These are phyloP conservation scores for Taenioides sp. DNA, from an alignment of 2,797 vertebrate species.

Conservation along the genomic window DNA sequence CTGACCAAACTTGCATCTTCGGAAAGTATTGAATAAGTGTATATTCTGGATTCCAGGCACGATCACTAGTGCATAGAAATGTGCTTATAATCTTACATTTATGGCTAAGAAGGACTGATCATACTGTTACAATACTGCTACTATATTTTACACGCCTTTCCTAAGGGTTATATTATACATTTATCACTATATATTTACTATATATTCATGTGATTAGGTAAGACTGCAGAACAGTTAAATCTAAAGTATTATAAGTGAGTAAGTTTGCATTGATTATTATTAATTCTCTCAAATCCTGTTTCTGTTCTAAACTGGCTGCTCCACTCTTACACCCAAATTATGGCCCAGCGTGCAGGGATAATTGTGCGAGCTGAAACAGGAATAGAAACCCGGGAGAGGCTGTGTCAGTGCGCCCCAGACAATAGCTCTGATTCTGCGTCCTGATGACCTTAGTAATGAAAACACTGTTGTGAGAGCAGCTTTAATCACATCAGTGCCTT, in stretches of 20 bases:
- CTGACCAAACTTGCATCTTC: too few relatives aligned
- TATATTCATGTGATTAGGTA: background rate
- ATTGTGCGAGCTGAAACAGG: conserved; percentile 43
- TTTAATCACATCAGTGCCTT: conserved; percentile 63
- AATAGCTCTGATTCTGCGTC: conserved; percentile 52
- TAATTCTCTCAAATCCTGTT: too few relatives aligned
- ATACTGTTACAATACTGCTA: too few relatives aligned
- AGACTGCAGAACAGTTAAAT: background rate
- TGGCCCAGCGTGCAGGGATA: conserved; percentile 47
- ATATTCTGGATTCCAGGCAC: too few relatives aligned
- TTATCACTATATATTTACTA: background rate
- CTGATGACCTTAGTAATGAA: conserved; percentile 64
- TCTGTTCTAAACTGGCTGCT: conserved; percentile 30
- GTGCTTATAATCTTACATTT: too few relatives aligned
- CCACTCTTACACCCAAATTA: conserved; percentile 32
- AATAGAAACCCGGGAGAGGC: conserved; percentile 58
- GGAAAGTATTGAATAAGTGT: too few relatives aligned
- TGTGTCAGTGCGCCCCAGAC: conserved; percentile 38
- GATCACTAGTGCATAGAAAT: too few relatives aligned
- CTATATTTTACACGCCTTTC: background rate
- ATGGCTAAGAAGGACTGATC: too few relatives aligned
- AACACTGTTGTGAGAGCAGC: conserved; percentile 57
- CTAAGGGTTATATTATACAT: background rate
- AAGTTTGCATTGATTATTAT: background rate
- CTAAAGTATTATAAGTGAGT: background rate